A percentile compares a stretch with the other conserved stretches of the same genome.
phyloP scores from a whole-genome alignment of 92 coral and sea anemone species.

The Metridium senile region DNA sequence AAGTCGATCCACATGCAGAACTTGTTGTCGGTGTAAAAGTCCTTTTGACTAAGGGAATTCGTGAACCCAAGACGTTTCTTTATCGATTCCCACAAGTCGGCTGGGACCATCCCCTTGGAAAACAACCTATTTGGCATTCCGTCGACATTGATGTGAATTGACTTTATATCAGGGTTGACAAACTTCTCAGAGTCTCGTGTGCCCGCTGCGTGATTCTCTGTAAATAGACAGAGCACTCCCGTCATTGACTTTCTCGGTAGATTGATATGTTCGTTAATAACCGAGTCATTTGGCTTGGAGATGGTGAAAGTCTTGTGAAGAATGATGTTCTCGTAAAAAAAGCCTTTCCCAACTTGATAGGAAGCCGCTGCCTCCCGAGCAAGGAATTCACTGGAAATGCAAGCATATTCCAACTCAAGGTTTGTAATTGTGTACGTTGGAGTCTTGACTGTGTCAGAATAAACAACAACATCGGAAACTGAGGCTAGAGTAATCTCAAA shows the following conservation, averaged over 20 bases:
- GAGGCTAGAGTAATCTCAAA: conserved; percentile 51
- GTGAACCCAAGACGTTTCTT: conserved; percentile 37
- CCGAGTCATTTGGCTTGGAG: conserved; percentile 28
- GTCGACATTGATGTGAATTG: conserved; percentile 32
- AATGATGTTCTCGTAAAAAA: conserved; percentile 50
- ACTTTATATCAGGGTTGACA: conserved; percentile 34
- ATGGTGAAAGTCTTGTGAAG: conserved; percentile 61
- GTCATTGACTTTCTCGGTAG: conserved; percentile 61
- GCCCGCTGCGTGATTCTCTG: conserved; percentile 38
- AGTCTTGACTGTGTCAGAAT: not conserved
- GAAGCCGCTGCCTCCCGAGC: conserved; percentile 44
- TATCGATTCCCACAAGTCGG: conserved; percentile 53
- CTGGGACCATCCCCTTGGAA: conserved; percentile 54
- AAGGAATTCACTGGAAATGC: conserved; percentile 38
- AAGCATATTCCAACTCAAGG: conserved; percentile 41
- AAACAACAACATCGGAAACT: conserved; percentile 36
- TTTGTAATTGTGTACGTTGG: conserved; percentile 46
- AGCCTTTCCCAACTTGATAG: conserved; percentile 46
- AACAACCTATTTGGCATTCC: conserved; percentile 42
- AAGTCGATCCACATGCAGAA: conserved; percentile 53
- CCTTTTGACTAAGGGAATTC: conserved; percentile 31
- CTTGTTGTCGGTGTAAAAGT: conserved; percentile 37
- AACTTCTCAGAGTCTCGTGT: conserved; percentile 58
- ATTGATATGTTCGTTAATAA: conserved; percentile 52
- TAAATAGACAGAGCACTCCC: conserved; percentile 43